These are phyloP conservation scores for Trichonephila clavata DNA, from an alignment of 1,140 invertebrate species.

Conservation along the genomic window DNA sequence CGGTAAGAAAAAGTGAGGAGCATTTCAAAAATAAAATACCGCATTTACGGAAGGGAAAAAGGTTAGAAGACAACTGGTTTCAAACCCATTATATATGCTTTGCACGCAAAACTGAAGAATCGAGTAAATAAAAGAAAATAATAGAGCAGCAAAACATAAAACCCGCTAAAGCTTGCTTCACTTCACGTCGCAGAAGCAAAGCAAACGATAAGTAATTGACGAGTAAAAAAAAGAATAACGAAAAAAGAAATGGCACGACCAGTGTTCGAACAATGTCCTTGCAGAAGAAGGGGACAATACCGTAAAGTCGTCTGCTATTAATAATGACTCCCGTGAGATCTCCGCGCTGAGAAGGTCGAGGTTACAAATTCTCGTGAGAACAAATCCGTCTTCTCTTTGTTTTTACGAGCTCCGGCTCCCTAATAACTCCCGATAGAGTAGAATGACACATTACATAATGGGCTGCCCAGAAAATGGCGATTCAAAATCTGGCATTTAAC, in stretches of 20 bases:
- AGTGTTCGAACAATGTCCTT: conserved; percentile 70
- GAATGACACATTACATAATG: conserved; percentile 69
- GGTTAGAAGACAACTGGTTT: conserved; percentile 24
- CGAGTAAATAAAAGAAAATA: not conserved
- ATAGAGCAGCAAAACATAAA: conserved; percentile 23
- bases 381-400: conserved; percentile 60
- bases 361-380: conserved; percentile 74
- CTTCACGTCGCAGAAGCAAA: conserved; percentile 12
- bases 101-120: conserved; percentile 15
- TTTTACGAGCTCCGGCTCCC: conserved; percentile 46
- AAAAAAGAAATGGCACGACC: conserved; percentile 29
- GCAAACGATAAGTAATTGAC: conserved; percentile 44
- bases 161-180: conserved; percentile 35
- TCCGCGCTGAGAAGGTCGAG: conserved; percentile 68
- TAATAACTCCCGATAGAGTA: conserved; percentile 51
- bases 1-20: not conserved
- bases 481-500: conserved; percentile 25
- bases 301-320: conserved; percentile 66
- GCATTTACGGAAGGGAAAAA: conserved; percentile 22
- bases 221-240: conserved; percentile 31
- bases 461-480: conserved; percentile 49
- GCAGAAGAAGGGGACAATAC: conserved; percentile 65
- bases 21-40: not conserved
- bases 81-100: conserved; percentile 1
- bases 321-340: conserved; percentile 68